These are phyloP conservation scores for Gymnosoma rotundatum DNA, from an alignment of 2,888 invertebrate genomes.

Conservation along the genomic window DNA sequence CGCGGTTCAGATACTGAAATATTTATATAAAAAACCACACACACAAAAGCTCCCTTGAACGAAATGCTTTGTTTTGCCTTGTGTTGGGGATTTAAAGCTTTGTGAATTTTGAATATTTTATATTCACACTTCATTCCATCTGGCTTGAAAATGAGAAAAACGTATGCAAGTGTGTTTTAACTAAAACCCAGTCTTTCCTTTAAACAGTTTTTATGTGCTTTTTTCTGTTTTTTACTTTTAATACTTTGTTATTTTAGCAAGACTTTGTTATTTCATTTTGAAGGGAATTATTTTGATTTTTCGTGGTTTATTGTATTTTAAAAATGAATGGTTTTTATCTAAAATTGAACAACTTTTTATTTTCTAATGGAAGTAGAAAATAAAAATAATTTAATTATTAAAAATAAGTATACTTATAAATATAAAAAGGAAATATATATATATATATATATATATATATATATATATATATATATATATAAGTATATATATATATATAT, in stretches of 20 bases:
- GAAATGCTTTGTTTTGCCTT: conserved; percentile 29
- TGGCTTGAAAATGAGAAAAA: background rate
- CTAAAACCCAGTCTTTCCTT: too few species aligned
- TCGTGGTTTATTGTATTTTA: conserved; percentile 33
- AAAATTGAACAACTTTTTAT: too few species aligned
- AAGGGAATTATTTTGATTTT: conserved; percentile 67
- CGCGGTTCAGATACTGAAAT: conserved; percentile 43
- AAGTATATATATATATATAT: too few species aligned
- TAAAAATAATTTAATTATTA: too few species aligned
- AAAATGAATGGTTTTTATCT: too few species aligned
- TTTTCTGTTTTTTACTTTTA: background rate
- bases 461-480: too few species aligned
- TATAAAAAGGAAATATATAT: too few species aligned
- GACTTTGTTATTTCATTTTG: conserved; percentile 25
- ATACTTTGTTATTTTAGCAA: conserved; percentile 42
- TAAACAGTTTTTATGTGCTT: background rate
- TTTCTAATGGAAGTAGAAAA: too few species aligned
- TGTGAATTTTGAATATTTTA: conserved; percentile 68
- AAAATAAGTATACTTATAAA: too few species aligned
- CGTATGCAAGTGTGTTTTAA: too few species aligned
- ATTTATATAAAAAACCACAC: conserved; percentile 20
- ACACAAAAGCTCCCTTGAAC: background rate
- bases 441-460: too few species aligned
- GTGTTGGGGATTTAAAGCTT: conserved; percentile 63
- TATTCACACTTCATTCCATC: conserved; percentile 61